Evolutionary conservation across 2,888 invertebrate genomes (phyloP).

Genomic region (Lepeophtheirus nordmannii): DNA sequence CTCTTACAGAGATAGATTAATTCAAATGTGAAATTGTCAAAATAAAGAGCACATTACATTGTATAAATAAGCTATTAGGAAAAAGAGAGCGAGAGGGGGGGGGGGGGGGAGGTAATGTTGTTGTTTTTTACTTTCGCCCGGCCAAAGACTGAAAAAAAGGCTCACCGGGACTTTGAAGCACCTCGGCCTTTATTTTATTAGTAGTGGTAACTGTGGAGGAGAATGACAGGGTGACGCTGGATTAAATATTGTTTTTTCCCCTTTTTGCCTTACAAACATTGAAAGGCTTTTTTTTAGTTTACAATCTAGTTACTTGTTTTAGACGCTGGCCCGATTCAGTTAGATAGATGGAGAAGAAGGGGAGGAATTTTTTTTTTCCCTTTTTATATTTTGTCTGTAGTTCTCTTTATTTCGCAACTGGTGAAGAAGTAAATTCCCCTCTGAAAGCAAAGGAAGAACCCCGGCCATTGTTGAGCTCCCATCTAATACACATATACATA

Average conservation of each 20-base stretch:
- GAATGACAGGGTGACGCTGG: too few species aligned
- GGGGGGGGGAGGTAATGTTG: too few species aligned
- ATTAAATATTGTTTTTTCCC: background rate
- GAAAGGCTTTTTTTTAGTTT: background rate
- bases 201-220: too few species aligned
- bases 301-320: background rate
- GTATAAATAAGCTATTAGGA: too few species aligned
- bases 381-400: background rate
- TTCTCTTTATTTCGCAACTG: background rate
- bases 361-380: background rate
- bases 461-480: slow-evolving; percentile 9
- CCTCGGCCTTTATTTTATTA: too few species aligned
- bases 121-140: too few species aligned
- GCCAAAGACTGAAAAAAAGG: too few species aligned
- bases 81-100: too few species aligned
- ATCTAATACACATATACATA: background rate
- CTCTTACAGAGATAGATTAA: too few species aligned
- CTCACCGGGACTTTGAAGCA: too few species aligned
- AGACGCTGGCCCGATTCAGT: background rate
- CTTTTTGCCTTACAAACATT: background rate
- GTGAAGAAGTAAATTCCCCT: slow-evolving; percentile 1
- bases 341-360: background rate
- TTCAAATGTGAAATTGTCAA: too few species aligned
- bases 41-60: too few species aligned
- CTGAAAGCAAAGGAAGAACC: background rate